Percentiles rank a stretch among this genome's conserved stretches.
Evolutionary conservation across 2,113 vertebrate genomes (phyloP).

Genomic region (Dipodomys stephensi): DNA sequence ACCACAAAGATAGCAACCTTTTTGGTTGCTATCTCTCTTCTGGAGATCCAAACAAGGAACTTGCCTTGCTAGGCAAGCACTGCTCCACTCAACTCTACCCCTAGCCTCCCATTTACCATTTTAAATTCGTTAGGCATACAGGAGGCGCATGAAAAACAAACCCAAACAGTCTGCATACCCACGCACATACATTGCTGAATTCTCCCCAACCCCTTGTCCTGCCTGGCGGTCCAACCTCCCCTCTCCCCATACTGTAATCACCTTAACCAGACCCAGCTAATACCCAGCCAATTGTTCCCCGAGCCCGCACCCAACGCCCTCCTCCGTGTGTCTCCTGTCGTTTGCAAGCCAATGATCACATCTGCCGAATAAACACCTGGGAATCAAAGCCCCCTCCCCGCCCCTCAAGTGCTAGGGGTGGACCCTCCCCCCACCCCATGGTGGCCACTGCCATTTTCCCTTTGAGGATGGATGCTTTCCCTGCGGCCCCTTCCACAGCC

Average conservation of each 20-base stretch:
- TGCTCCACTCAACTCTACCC: too few species aligned
- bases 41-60: too few species aligned
- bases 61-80: too few species aligned
- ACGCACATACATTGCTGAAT: not conserved
- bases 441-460: too few species aligned
- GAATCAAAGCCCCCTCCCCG: not conserved
- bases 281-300: not conserved
- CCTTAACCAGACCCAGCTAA: not conserved
- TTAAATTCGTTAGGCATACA: not conserved
- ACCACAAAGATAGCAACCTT: not conserved
- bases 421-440: too few species aligned
- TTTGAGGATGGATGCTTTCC: not conserved
- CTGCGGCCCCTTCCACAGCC: not conserved
- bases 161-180: too few species aligned
- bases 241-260: not conserved
- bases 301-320: not conserved
- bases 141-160: too few species aligned
- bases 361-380: not conserved
- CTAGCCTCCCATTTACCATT: too few species aligned
- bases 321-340: accelerated
- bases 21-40: not conserved
- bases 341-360: too few species aligned
- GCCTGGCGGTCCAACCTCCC: too few species aligned
- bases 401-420: not conserved
- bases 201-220: too few species aligned